phyloP scores from a whole-genome alignment of 1,140 invertebrate species.

The Drosophila tani region DNA sequence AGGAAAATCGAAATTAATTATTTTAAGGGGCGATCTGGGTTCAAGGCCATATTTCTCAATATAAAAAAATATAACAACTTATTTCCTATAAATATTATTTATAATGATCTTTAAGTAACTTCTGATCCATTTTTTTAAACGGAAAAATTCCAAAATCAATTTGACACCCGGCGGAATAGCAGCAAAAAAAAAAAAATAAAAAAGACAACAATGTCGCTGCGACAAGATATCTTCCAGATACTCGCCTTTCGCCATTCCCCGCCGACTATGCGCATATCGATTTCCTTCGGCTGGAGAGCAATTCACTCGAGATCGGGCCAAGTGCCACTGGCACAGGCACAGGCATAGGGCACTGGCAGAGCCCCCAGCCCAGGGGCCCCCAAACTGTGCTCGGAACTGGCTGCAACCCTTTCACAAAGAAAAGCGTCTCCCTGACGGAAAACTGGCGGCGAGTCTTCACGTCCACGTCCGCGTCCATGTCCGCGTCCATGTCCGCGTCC shows the following conservation, averaged over 20 bases:
- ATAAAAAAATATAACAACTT: neutral
- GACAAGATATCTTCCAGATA: slow-evolving; percentile 45
- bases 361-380: slow-evolving; percentile 22
- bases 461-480: slow-evolving; percentile 28
- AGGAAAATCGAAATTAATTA: neutral
- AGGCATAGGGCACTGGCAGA: slow-evolving; percentile 3
- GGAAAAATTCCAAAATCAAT: neutral
- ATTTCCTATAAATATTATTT: neutral
- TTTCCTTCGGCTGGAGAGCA: slow-evolving; percentile 57
- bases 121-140: neutral
- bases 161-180: neutral
- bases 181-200: neutral
- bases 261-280: slow-evolving; percentile 49
- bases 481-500: slow-evolving; percentile 16
- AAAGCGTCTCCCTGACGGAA: slow-evolving; percentile 68
- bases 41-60: rapidly evolving
- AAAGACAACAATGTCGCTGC: slow-evolving; percentile 14
- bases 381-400: slow-evolving; percentile 28
- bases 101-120: neutral
- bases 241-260: slow-evolving; percentile 32
- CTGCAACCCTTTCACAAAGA: slow-evolving; percentile 63
- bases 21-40: too few species aligned
- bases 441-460: slow-evolving; percentile 63
- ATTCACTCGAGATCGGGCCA: slow-evolving; percentile 77
- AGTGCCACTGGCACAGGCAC: slow-evolving; percentile 55